These are phyloP conservation scores for Porites lutea DNA, from an alignment of 64 coral and sea anemone species.

Conservation along the genomic window DNA sequence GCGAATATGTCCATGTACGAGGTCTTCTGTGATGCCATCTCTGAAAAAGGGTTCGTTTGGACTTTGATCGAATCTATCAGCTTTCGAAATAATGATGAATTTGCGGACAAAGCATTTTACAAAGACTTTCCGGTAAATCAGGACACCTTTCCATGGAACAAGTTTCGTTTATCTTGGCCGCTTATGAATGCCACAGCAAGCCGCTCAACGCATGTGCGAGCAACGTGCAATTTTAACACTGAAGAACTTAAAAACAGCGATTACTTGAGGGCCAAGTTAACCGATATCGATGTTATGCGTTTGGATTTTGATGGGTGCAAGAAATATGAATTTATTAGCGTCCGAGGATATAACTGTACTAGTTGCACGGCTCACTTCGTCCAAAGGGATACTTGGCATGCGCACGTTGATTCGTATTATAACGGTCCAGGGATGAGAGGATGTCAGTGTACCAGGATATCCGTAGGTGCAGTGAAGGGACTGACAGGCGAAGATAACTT, in stretches of 20 bases:
- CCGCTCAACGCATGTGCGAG: conserved; percentile 63
- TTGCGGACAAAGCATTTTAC: not conserved
- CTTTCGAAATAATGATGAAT: conserved; percentile 11
- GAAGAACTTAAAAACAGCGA: conserved; percentile 69
- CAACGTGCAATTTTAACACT: conserved; percentile 71
- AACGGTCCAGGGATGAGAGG: not conserved
- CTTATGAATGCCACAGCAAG: conserved; percentile 37
- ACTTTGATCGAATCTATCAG: conserved; percentile 69
- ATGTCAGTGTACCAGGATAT: conserved; percentile 21
- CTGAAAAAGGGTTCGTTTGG: conserved; percentile 56
- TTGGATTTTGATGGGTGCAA: not conserved
- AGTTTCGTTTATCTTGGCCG: conserved; percentile 52
- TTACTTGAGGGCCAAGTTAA: conserved; percentile 40
- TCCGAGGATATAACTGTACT: conserved; percentile 41
- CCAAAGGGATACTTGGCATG: not conserved
- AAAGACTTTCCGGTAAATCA: conserved; percentile 45
- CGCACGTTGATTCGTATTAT: conserved; percentile 40
- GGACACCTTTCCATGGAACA: conserved; percentile 52
- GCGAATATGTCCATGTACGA: not conserved
- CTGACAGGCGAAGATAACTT: conserved; percentile 52
- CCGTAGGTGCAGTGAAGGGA: not conserved
- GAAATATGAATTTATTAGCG: conserved; percentile 49
- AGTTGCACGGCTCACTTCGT: conserved; percentile 37
- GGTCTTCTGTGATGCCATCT: conserved; percentile 61
- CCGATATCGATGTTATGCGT: conserved; percentile 42